Evolutionary conservation across 2,113 vertebrate genomes (phyloP).

Genomic region (Physeter macrocephalus): DNA sequence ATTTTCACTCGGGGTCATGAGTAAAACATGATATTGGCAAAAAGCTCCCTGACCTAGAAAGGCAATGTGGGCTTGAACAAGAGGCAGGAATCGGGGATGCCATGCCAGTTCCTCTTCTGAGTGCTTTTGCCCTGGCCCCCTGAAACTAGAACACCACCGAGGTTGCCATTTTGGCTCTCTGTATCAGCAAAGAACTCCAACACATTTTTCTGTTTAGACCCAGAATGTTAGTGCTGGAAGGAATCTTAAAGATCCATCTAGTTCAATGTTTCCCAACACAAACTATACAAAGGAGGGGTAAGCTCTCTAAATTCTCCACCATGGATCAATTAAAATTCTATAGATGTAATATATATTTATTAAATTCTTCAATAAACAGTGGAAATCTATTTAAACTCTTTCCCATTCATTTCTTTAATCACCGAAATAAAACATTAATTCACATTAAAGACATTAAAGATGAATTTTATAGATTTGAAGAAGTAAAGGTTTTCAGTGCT

Average conservation of each 20-base stretch:
- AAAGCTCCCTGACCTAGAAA: slow-evolving; percentile 22
- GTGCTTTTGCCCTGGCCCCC: neutral
- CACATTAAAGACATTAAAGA: slow-evolving; percentile 53
- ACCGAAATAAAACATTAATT: slow-evolving; percentile 56
- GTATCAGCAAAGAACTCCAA: neutral
- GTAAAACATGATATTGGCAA: slow-evolving; percentile 18
- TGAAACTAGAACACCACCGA: neutral
- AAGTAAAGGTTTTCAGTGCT: slow-evolving; percentile 21
- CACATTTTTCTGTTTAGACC: slow-evolving; percentile 41
- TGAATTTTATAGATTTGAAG: slow-evolving; percentile 54
- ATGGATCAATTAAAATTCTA: slow-evolving; percentile 57
- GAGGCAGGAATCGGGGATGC: neutral
- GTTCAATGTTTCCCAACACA: slow-evolving; percentile 41
- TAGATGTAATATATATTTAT: slow-evolving; percentile 55
- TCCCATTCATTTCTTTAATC: slow-evolving; percentile 43
- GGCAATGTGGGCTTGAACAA: neutral
- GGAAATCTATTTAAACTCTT: slow-evolving; percentile 29
- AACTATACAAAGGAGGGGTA: neutral
- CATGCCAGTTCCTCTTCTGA: neutral
- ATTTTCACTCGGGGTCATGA: slow-evolving; percentile 28
- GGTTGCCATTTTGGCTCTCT: neutral
- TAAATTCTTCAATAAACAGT: slow-evolving; percentile 57
- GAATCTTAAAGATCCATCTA: slow-evolving; percentile 29
- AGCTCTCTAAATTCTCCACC: slow-evolving; percentile 22
- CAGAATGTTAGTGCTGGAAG: neutral